phyloP scores from a whole-genome alignment of 2,888 invertebrate genomes.

The Latrodectus hesperus region DNA sequence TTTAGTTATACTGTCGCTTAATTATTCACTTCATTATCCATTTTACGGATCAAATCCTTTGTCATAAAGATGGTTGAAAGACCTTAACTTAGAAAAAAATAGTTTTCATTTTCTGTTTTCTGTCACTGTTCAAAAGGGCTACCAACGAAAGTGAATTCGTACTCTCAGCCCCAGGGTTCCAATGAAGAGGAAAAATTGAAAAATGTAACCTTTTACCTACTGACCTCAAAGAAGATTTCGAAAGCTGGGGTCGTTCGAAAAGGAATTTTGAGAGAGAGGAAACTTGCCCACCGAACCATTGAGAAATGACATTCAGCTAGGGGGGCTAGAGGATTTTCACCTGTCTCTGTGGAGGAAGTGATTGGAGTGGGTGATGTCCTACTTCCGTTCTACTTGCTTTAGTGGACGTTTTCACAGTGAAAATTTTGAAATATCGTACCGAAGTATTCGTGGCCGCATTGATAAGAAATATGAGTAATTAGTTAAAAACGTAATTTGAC shows the following conservation, averaged over 20 bases:
- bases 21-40: too few relatives aligned
- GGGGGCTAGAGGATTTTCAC: conserved; percentile 8
- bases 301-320: background rate
- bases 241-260: background rate
- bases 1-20: too few relatives aligned
- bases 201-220: conserved; percentile 53
- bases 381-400: background rate
- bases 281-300: background rate
- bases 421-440: too few relatives aligned
- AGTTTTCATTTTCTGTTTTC: background rate
- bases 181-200: background rate
- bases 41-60: background rate
- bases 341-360: background rate
- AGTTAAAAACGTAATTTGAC: too few relatives aligned
- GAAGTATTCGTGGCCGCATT: too few relatives aligned
- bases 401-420: too few relatives aligned
- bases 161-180: background rate
- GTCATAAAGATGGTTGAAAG: background rate
- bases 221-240: conserved; percentile 56
- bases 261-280: background rate
- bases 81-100: background rate
- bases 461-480: too few relatives aligned
- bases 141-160: conserved; percentile 21
- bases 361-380: conserved; percentile 22
- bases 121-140: background rate